phyloP scores from a whole-genome alignment of 2,113 vertebrate genomes.

The Vombatus ursinus region DNA sequence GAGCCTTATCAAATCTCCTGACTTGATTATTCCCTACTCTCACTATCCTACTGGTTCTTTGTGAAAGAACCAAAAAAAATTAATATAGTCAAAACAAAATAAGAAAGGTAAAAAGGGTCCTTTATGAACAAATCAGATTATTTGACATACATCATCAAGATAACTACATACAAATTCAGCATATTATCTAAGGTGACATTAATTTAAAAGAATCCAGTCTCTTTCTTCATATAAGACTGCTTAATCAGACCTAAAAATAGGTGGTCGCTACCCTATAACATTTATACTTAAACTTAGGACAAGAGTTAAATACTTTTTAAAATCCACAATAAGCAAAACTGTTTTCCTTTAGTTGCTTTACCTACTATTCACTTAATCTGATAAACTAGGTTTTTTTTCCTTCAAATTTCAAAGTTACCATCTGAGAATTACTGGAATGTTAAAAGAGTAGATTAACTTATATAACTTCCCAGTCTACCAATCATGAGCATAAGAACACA shows the following conservation, averaged over 20 bases:
- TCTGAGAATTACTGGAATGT: neutral
- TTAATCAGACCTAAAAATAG: neutral
- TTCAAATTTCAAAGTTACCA: neutral
- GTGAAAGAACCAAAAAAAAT: neutral
- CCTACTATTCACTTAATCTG: neutral
- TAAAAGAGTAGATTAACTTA: neutral
- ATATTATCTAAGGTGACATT: neutral
- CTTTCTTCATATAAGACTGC: neutral
- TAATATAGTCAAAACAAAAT: neutral
- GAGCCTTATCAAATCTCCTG: neutral
- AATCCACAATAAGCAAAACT: neutral
- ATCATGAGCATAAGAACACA: neutral
- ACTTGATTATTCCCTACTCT: neutral
- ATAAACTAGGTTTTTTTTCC: neutral
- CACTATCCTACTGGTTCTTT: neutral
- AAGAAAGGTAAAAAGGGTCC: neutral
- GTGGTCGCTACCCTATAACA: neutral
- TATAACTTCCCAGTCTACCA: neutral
- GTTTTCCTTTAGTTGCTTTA: neutral
- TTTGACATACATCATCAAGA: neutral
- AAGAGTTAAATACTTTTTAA: neutral
- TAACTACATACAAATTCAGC: neutral
- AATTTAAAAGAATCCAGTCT: neutral
- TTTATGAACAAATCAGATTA: neutral
- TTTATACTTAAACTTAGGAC: neutral